phyloP scores from a whole-genome alignment of 2,113 vertebrate genomes.

The Parotia lawesii region DNA sequence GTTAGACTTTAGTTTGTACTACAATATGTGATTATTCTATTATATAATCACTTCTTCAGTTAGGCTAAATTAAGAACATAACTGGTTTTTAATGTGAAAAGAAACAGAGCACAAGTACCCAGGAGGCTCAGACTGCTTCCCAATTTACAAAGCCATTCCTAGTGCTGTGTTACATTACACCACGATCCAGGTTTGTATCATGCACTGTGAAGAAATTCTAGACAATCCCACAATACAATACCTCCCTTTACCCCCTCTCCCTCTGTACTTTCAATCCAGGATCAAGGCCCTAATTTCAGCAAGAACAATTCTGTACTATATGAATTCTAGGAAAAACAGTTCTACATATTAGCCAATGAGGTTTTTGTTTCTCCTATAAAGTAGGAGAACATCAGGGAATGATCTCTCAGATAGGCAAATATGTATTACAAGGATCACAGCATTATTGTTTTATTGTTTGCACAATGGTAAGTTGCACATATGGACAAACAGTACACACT shows the following conservation, averaged over 20 bases:
- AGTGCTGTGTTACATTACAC: background rate
- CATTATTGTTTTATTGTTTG: slow-evolving; percentile 72
- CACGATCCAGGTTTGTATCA: fast-evolving
- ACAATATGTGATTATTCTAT: background rate
- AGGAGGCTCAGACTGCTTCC: background rate
- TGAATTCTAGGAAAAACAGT: background rate
- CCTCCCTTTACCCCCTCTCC: background rate
- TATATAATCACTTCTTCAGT: background rate
- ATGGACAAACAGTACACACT: slow-evolving; percentile 67
- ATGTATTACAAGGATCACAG: slow-evolving; percentile 56
- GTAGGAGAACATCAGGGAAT: background rate
- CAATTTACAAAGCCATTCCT: background rate
- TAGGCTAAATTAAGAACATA: background rate
- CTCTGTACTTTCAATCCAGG: background rate
- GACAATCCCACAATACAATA: background rate
- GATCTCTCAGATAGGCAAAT: background rate
- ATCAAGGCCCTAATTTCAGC: background rate
- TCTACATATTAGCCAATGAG: background rate
- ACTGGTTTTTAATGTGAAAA: background rate
- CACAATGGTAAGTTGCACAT: slow-evolving; percentile 61
- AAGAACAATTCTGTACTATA: background rate
- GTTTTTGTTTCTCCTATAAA: background rate
- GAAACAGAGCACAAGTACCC: background rate
- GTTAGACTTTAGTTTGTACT: background rate
- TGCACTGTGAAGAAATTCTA: background rate